phyloP scores from a whole-genome alignment of 1,140 invertebrate species.

The Philotrypesis tridentata region DNA sequence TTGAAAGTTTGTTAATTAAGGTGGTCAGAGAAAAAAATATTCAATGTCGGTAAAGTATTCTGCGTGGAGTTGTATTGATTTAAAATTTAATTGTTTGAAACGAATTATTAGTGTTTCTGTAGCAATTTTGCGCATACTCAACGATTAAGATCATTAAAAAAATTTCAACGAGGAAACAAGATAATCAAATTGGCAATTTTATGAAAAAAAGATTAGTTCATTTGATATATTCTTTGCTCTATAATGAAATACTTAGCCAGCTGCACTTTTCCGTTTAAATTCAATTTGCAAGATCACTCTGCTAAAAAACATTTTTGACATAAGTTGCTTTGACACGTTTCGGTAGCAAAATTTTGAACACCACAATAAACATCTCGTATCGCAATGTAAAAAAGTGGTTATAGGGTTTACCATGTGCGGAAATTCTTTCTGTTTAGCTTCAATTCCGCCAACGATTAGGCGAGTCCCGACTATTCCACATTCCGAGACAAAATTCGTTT shows the following conservation, averaged over 20 bases:
- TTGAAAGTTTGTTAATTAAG: too few relatives aligned
- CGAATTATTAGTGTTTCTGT: too few relatives aligned
- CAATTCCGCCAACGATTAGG: conserved; percentile 69
- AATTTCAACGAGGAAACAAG: not conserved
- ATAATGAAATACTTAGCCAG: not conserved
- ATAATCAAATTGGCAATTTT: not conserved
- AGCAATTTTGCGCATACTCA: too few relatives aligned
- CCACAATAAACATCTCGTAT: not conserved
- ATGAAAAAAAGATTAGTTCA: too few relatives aligned
- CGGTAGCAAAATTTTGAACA: not conserved
- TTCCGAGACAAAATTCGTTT: conserved; percentile 56
- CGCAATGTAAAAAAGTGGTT: too few relatives aligned
- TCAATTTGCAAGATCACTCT: not conserved
- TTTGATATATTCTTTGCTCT: not conserved
- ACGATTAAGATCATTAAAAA: not conserved
- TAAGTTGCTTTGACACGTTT: not conserved
- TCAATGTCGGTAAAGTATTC: too few relatives aligned
- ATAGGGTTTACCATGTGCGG: conserved; percentile 69
- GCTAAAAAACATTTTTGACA: not conserved
- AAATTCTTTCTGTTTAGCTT: conserved; percentile 67
- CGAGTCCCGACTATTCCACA: conserved; percentile 65
- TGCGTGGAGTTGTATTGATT: too few relatives aligned
- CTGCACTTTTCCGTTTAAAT: not conserved
- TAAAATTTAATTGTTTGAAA: not conserved
- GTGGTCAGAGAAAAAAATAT: too few relatives aligned